Evolutionary conservation across 2,888 invertebrate genomes (phyloP).

Genomic region (Callyntrura sp.): DNA sequence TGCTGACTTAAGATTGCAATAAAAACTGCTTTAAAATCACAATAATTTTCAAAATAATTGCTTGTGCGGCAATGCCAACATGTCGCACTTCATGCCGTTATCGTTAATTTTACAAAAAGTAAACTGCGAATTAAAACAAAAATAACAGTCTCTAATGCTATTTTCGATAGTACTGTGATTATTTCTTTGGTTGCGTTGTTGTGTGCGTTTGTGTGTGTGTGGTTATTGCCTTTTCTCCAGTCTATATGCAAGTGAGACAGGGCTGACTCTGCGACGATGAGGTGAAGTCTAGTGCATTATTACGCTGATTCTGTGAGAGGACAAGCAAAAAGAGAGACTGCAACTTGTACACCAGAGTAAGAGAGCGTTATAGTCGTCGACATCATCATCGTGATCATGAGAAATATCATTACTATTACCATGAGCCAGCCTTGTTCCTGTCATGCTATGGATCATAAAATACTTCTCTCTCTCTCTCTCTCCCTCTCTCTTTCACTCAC

Average conservation of each 20-base stretch:
- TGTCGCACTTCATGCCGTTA: neutral
- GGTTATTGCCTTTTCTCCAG: conserved; percentile 76
- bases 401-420: conserved; percentile 56
- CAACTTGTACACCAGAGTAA: conserved; percentile 44
- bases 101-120: conserved; percentile 26
- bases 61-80: neutral
- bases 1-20: conserved; percentile 65
- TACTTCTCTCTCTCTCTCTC: conserved; percentile 34
- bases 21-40: conserved; percentile 69
- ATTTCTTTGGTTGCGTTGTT: conserved; percentile 68
- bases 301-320: conserved; percentile 4
- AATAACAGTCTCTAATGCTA: neutral
- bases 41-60: conserved; percentile 68
- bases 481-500: too few species aligned
- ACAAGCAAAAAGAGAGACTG: neutral
- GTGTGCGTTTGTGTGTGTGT: conserved; percentile 18
- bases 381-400: conserved; percentile 67
- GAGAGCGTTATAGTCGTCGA: conserved; percentile 56
- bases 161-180: conserved; percentile 16
- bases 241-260: conserved; percentile 64
- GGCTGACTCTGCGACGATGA: conserved; percentile 14
- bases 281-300: conserved; percentile 10
- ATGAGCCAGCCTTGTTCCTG: conserved; percentile 69
- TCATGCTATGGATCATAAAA: conserved; percentile 71
- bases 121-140: conserved; percentile 14